Evolutionary conservation across 2,888 invertebrate species (phyloP), one percentile per base, ranked within the genome.

Genomic region (Anoplius nigerrimus): DNA sequence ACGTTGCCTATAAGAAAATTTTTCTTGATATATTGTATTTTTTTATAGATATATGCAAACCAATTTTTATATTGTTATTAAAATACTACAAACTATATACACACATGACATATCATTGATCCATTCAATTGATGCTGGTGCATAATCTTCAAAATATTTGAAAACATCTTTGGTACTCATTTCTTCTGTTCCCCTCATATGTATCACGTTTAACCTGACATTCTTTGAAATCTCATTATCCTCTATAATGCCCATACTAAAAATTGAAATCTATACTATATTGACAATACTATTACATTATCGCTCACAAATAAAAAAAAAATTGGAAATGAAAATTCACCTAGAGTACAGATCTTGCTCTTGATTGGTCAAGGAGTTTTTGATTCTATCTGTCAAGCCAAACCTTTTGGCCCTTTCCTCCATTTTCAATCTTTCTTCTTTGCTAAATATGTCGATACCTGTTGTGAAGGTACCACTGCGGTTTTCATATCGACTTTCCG

Each of bases 121-220:
- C 95, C 95, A 95, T 89, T 96, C 96, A 59, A 96, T 91, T 11
- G 92, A 92, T 13, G 92, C 90, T n/a, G 96, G 95, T 60, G 92
- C 92, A 87, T 93, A 95, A 76, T 93, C 93, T 85, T 92, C 91
- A 84, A 96, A 94, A 88, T 95, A 96, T 76, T 92, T 92, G 85
- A 95, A 94, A 58, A 96, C 92, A 86, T 96, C 95, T 84, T 93
- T 92, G 2, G 95, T 94, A 78, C 91, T 93, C 91, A 96, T 92
- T 43, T 94, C 92, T 79, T 94, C 92, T 0, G 94, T 92, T 57
- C 96, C 96, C 84, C 93, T 90, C 84, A 96, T 90, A 86, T 95
- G 94, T 56, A 96, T 89, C 20, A 94, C 92, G 87, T 95, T 94
- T 80, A 94, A 91, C 74, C 94, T 91, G 74, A 92, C 90, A 84